Evolutionary conservation across 2,797 vertebrate species (phyloP).

Genomic region (Hyperoplus lanceolatus): DNA sequence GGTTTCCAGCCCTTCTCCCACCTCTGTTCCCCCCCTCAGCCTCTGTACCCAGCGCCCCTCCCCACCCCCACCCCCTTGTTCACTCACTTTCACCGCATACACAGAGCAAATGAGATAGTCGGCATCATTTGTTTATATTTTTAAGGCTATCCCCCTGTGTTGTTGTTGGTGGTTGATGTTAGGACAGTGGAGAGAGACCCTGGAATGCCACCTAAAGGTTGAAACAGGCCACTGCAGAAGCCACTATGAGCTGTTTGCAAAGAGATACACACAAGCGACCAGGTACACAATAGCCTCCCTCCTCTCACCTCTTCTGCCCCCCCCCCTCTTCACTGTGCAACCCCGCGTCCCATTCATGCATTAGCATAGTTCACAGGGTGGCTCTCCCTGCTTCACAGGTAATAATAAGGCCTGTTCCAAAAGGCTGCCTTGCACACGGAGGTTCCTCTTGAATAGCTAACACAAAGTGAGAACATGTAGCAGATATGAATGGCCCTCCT

Average conservation of each 20-base stretch:
- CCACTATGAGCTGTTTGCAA: constrained; percentile 29
- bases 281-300: constrained; percentile 48
- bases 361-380: constrained; percentile 79
- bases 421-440: constrained; percentile 75
- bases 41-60: constrained; percentile 62
- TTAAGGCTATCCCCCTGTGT: constrained; percentile 10
- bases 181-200: constrained; percentile 40
- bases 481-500: constrained; percentile 72
- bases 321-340: not conserved
- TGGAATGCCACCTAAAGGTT: constrained; percentile 69
- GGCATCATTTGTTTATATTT: constrained; percentile 41
- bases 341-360: constrained; percentile 70
- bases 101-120: constrained; percentile 34
- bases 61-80: constrained; percentile 24
- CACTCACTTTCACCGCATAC: constrained; percentile 44
- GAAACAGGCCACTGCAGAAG: constrained; percentile 60
- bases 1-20: constrained; percentile 84
- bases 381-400: constrained; percentile 77
- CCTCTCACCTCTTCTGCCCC: constrained; percentile 17
- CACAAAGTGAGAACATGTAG: constrained; percentile 75
- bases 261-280: constrained; percentile 26
- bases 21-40: constrained; percentile 34
- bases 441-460: constrained; percentile 82
- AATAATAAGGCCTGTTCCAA: constrained; percentile 82
- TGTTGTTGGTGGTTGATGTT: constrained; percentile 18